Conservation (phyloP, 2,888 invertebrate genomes). For the Pegoplata infirma region DNA sequence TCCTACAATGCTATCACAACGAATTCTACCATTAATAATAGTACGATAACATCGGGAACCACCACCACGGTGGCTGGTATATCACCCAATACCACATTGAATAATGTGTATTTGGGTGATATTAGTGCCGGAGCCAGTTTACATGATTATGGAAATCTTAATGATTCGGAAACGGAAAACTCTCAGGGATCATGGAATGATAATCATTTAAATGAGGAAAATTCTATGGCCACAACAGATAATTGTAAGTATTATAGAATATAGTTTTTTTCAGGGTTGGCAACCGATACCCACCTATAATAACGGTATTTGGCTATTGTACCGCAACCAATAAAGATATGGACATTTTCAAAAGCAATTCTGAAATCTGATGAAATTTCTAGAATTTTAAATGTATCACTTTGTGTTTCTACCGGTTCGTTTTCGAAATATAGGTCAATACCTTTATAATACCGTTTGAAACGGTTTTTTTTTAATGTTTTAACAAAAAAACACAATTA, state of each 20-base stretch:
- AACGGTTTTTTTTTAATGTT: too few species aligned
- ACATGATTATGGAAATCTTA: slow-evolving; percentile 54
- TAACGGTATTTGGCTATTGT: too few species aligned
- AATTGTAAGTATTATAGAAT: slow-evolving; percentile 73
- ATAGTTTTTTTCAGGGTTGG: too few species aligned
- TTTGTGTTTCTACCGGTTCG: too few species aligned
- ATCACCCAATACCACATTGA: slow-evolving; percentile 57
- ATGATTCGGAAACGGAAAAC: slow-evolving; percentile 69
- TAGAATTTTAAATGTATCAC: too few species aligned
- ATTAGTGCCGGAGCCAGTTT: slow-evolving; percentile 55
- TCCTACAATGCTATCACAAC: slow-evolving; percentile 74
- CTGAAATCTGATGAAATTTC: too few species aligned
- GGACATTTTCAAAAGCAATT: too few species aligned
- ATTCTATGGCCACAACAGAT: slow-evolving; percentile 75
- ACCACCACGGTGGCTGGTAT: slow-evolving; percentile 38
- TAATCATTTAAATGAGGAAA: slow-evolving; percentile 73
- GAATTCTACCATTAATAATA: slow-evolving; percentile 42
- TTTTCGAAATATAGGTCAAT: too few species aligned
- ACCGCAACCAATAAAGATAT: too few species aligned
- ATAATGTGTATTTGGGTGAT: slow-evolving; percentile 55
- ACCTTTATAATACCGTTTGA: too few species aligned
- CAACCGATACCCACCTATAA: too few species aligned
- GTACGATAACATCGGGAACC: slow-evolving; percentile 37
- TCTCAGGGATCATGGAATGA: slow-evolving; percentile 77
- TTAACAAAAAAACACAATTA: too few species aligned